These are phyloP conservation scores for Mustela lutreola DNA, from an alignment of 2,113 vertebrate genomes.

Conservation along the genomic window DNA sequence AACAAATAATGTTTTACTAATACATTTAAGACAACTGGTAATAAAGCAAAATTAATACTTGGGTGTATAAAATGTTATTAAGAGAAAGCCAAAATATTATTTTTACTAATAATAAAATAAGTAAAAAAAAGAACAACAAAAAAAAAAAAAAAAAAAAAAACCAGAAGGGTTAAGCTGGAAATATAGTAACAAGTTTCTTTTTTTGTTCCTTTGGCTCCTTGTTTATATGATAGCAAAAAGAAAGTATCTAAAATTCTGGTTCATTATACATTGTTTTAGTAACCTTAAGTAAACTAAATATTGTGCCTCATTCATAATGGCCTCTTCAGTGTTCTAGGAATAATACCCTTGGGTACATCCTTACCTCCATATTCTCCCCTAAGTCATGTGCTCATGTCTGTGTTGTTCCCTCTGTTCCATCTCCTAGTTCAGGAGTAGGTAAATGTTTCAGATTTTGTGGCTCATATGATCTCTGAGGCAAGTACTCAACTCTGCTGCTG, in stretches of 20 bases:
- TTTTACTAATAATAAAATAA: constrained; percentile 40
- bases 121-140: not conserved
- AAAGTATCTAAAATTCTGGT: not conserved
- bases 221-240: not conserved
- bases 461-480: not conserved
- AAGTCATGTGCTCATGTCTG: not conserved
- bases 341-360: not conserved
- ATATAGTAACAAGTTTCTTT: constrained; percentile 5
- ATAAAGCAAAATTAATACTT: constrained; percentile 40
- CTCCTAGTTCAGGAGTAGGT: not conserved
- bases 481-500: not conserved
- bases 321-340: not conserved
- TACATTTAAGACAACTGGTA: not conserved
- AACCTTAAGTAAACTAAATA: not conserved
- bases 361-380: not conserved
- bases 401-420: not conserved
- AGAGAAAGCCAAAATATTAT: constrained; percentile 48
- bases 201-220: not conserved
- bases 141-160: not conserved
- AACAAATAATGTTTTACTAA: constrained; percentile 58
- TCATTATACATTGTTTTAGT: not conserved
- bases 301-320: not conserved
- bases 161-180: not conserved
- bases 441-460: not conserved
- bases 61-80: constrained; percentile 6